Evolutionary conservation across 53 echinoderm and acorn worm genomes (phyloP).

Genomic region (Zoroaster sp.): DNA sequence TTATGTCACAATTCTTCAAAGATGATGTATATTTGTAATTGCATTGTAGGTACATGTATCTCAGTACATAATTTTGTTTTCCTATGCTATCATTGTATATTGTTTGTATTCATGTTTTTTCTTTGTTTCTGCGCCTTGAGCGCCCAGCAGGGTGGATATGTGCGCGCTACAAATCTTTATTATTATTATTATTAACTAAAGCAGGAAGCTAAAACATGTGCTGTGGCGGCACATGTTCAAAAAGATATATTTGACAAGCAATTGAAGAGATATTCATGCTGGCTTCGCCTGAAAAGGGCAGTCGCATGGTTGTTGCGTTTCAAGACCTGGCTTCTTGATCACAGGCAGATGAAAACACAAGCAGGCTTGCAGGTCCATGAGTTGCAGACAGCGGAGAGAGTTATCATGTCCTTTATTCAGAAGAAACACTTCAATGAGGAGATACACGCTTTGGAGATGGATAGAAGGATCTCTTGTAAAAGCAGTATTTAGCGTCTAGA

Average conservation of each 20-base stretch:
- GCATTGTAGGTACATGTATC: too few relatives aligned
- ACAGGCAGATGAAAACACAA: not conserved
- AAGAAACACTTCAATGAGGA: not conserved
- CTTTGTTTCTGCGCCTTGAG: too few relatives aligned
- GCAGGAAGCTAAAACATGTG: not conserved
- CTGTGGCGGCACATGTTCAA: not conserved
- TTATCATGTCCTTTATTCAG: constrained; percentile 39
- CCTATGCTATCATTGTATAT: too few relatives aligned
- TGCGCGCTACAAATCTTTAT: too few relatives aligned
- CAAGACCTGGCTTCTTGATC: not conserved
- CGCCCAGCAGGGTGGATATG: too few relatives aligned
- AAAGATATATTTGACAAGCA: not conserved
- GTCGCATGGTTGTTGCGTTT: constrained; percentile 34
- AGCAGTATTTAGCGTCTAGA: constrained; percentile 9
- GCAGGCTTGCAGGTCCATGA: constrained; percentile 18
- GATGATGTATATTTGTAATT: too few relatives aligned
- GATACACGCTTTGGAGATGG: not conserved
- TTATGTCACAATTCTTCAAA: too few relatives aligned
- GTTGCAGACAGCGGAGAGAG: constrained; percentile 40
- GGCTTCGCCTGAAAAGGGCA: not conserved
- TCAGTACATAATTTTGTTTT: too few relatives aligned
- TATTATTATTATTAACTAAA: constrained; percentile 16
- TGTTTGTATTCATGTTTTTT: too few relatives aligned
- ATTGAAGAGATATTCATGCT: constrained; percentile 6
- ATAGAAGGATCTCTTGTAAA: not conserved